phyloP scores from a whole-genome alignment of 35 echinoderm and acorn worm species.

The Lytechinus variegatus region DNA sequence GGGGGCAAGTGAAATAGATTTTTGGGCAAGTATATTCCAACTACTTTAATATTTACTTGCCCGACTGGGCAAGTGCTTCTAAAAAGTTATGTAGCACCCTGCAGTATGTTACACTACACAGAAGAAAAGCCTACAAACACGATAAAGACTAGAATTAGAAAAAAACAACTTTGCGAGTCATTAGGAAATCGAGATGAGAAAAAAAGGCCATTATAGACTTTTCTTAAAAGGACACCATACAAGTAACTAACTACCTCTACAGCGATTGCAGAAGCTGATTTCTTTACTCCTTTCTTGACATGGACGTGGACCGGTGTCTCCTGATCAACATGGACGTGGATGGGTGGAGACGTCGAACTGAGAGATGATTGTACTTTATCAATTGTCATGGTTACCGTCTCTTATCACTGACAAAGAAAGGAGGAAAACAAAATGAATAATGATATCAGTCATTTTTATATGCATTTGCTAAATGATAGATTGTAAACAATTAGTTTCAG shows the following conservation, averaged over 20 bases:
- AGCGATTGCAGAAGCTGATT: conserved; percentile 75
- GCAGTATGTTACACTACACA: no score
- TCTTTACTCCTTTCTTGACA: conserved; percentile 92
- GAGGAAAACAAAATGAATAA: background rate
- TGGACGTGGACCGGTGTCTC: conserved; percentile 97
- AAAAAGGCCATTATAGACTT: no score
- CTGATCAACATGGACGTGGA: conserved; percentile 95
- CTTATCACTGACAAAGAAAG: background rate
- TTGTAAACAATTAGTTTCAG: no score
- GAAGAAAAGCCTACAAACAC: no score
- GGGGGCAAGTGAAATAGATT: no score
- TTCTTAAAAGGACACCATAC: background rate
- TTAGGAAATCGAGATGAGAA: no score
- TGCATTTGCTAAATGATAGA: no score
- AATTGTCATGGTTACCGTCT: conserved; percentile 63
- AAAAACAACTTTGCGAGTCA: background rate
- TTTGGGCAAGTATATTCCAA: no score
- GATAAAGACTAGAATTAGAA: background rate
- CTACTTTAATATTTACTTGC: no score
- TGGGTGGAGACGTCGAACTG: conserved; percentile 73
- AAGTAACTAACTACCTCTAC: conserved; percentile 89
- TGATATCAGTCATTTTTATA: no score
- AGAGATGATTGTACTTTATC: conserved; percentile 59
- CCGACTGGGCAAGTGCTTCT: no score
- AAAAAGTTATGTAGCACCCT: no score